Evolutionary conservation across 1,140 invertebrate species (phyloP).

Genomic region (Anastrepha obliqua): DNA sequence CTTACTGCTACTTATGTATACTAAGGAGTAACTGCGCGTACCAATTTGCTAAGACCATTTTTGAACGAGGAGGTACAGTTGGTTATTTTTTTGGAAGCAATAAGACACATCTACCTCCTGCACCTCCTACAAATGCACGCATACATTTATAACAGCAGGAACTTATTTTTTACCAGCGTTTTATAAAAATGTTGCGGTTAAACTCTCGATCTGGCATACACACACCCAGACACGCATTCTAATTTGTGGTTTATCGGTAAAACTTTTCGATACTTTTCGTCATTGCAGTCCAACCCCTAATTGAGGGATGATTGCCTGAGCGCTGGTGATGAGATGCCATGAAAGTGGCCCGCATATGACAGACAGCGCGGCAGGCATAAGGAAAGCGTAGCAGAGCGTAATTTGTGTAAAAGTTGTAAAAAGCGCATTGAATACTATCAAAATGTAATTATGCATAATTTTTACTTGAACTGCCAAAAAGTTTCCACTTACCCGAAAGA

Average conservation of each 20-base stretch:
- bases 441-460: conserved; percentile 74
- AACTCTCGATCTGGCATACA: not conserved
- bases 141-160: too few species aligned
- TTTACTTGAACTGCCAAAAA: conserved; percentile 60
- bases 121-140: too few species aligned
- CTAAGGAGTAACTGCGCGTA: too few species aligned
- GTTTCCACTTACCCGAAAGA: not conserved
- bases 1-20: too few species aligned
- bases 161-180: not conserved
- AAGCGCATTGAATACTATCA: conserved; percentile 74
- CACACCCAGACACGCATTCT: conserved; percentile 23
- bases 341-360: conserved; percentile 35
- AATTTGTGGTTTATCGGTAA: conserved; percentile 18
- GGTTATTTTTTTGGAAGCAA: too few species aligned
- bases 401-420: conserved; percentile 61
- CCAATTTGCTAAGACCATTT: too few species aligned
- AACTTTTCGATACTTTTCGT: conserved; percentile 1
- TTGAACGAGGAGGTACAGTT: too few species aligned
- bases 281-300: conserved; percentile 66
- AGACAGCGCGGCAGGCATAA: conserved; percentile 55
- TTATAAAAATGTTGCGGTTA: not conserved
- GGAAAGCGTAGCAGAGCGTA: conserved; percentile 63
- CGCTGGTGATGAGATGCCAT: conserved; percentile 27
- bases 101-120: too few species aligned
- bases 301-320: conserved; percentile 61